Evolutionary conservation across 2,888 invertebrate genomes (phyloP).

Genomic region (Epistrophe eligans): DNA sequence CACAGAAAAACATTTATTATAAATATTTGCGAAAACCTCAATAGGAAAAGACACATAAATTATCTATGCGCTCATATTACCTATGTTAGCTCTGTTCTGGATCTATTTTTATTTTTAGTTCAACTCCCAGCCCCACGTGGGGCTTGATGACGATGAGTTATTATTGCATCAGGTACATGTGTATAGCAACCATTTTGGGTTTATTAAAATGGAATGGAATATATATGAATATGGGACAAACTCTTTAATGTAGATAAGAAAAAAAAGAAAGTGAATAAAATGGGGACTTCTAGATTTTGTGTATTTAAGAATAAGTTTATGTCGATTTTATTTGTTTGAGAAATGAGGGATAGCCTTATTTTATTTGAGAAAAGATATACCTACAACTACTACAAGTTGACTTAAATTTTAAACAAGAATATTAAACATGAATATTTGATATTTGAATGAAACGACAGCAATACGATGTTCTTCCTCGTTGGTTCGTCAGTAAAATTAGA

Average conservation of each 20-base stretch:
- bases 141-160: not conserved
- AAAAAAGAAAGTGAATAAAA: not conserved
- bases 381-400: too few species aligned
- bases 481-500: too few species aligned
- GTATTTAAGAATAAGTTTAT: not conserved
- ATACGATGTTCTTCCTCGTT: too few species aligned
- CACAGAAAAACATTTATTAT: constrained; percentile 22
- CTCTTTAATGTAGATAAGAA: not conserved
- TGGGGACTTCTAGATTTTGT: not conserved
- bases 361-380: too few species aligned
- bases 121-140: constrained; percentile 9
- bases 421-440: too few species aligned
- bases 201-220: constrained; percentile 40
- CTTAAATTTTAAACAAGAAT: too few species aligned
- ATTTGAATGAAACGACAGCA: too few species aligned
- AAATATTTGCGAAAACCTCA: constrained; percentile 45
- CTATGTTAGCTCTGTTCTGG: constrained; percentile 11
- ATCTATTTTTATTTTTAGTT: constrained; percentile 24
- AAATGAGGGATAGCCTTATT: too few species aligned
- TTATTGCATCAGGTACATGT: constrained; percentile 26
- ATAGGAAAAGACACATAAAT: not conserved
- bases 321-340: not conserved
- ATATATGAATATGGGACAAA: constrained; percentile 27
- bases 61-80: not conserved
- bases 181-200: constrained; percentile 1